Percentiles rank a stretch among this genome's conserved stretches.
Evolutionary conservation across 2,888 invertebrate genomes (phyloP).

Genomic region (Pandemis cinnamomeana): DNA sequence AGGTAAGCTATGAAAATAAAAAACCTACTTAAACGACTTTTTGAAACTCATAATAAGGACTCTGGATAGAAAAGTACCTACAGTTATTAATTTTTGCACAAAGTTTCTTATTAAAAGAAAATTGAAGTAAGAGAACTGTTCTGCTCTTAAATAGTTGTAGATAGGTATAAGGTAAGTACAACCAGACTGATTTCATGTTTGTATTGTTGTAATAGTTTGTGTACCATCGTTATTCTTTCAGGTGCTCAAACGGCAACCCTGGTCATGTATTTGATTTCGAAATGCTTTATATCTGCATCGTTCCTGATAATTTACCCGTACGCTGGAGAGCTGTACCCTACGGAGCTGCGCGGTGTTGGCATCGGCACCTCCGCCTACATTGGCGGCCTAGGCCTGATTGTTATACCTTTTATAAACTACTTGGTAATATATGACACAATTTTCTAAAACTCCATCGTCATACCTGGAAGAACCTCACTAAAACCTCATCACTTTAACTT

Average conservation of each 20-base stretch:
- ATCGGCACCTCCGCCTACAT: constrained; percentile 96
- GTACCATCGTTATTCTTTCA: constrained; percentile 63
- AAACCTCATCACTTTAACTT: too few relatives aligned
- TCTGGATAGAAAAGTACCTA: too few relatives aligned
- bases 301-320: constrained; percentile 97
- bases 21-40: too few relatives aligned
- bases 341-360: constrained; percentile 94
- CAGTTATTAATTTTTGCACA: too few relatives aligned
- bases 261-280: constrained; percentile 91
- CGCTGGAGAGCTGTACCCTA: constrained; percentile 96
- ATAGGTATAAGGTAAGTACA: too few relatives aligned
- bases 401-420: constrained; percentile 96
- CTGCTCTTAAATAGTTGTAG: too few relatives aligned
- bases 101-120: too few relatives aligned
- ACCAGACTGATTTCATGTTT: background rate
- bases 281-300: constrained; percentile 95
- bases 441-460: background rate
- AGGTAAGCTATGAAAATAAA: too few relatives aligned
- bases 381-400: constrained; percentile 93
- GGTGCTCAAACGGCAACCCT: constrained; percentile 90
- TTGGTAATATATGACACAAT: constrained; percentile 85
- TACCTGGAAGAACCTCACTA: too few relatives aligned
- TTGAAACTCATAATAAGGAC: too few relatives aligned
- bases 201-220: background rate
- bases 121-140: too few relatives aligned